Conservation (phyloP, 2,888 invertebrate species). For the Clistopyga incitator region DNA sequence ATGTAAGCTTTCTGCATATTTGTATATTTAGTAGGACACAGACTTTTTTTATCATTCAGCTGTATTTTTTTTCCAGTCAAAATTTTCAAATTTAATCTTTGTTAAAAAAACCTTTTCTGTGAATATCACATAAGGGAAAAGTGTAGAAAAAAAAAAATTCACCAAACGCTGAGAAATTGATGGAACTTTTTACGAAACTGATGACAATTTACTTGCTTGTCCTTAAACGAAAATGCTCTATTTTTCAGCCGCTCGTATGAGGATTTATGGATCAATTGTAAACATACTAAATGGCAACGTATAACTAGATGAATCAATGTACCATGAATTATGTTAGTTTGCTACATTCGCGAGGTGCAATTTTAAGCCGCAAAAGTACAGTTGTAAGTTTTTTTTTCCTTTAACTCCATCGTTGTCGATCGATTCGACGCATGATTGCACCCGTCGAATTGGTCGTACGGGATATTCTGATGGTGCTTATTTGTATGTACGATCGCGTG, state of each 20-base stretch:
- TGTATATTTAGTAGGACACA: neutral
- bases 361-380: neutral
- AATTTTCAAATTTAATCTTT: no score
- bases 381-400: neutral
- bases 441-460: neutral
- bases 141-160: neutral
- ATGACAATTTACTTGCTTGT: neutral
- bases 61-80: no score
- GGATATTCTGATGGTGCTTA: constrained; percentile 10
- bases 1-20: neutral
- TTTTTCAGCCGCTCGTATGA: constrained; percentile 27
- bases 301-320: constrained; percentile 23
- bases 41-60: no score
- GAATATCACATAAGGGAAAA: neutral
- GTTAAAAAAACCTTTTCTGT: no score
- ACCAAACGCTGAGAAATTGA: neutral
- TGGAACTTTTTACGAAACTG: neutral
- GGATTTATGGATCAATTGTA: neutral
- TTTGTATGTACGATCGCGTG: constrained; percentile 9
- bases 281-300: constrained; percentile 16
- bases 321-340: constrained; percentile 3
- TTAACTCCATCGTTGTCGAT: neutral
- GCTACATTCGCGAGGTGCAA: neutral
- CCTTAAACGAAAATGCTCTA: neutral
- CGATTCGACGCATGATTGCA: neutral